Evolutionary conservation across 2,888 invertebrate genomes (phyloP).

Genomic region (Cephonodes hylas): DNA sequence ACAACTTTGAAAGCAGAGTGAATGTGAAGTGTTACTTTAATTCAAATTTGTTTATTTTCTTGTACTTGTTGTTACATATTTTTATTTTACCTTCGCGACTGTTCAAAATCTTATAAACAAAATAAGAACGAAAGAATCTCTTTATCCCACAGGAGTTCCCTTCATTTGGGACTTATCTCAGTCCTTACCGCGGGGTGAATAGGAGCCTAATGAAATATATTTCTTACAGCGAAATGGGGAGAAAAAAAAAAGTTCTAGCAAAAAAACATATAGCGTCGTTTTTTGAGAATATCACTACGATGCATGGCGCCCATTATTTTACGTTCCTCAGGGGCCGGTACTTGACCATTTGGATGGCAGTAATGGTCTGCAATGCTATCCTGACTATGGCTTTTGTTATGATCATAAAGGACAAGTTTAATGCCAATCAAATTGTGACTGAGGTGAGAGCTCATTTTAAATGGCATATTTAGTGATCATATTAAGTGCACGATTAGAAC

Average conservation of each 20-base stretch:
- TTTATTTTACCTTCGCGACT: too few relatives aligned
- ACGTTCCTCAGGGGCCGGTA: conserved; percentile 33
- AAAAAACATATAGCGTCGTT: conserved; percentile 9
- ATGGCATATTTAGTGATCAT: background rate
- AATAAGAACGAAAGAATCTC: background rate
- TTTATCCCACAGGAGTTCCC: background rate
- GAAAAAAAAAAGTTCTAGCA: background rate
- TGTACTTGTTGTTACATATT: too few relatives aligned
- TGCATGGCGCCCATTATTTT: conserved; percentile 54
- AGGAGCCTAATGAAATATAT: background rate
- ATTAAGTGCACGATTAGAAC: background rate
- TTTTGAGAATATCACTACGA: conserved; percentile 43
- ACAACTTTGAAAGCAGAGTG: too few relatives aligned
- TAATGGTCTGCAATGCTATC: conserved; percentile 39
- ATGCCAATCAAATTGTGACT: conserved; percentile 58
- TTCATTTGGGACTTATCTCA: background rate
- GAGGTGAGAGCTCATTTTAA: conserved; percentile 42
- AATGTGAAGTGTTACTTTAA: too few relatives aligned
- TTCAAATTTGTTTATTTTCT: too few relatives aligned
- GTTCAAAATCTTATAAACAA: too few relatives aligned
- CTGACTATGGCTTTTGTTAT: conserved; percentile 46
- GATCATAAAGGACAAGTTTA: conserved; percentile 52
- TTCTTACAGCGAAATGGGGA: background rate
- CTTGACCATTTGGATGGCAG: conserved; percentile 39
- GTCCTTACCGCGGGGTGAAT: background rate